Evolutionary conservation across 1,140 invertebrate species (phyloP).

Genomic region (Pentalonia nigronervosa): DNA sequence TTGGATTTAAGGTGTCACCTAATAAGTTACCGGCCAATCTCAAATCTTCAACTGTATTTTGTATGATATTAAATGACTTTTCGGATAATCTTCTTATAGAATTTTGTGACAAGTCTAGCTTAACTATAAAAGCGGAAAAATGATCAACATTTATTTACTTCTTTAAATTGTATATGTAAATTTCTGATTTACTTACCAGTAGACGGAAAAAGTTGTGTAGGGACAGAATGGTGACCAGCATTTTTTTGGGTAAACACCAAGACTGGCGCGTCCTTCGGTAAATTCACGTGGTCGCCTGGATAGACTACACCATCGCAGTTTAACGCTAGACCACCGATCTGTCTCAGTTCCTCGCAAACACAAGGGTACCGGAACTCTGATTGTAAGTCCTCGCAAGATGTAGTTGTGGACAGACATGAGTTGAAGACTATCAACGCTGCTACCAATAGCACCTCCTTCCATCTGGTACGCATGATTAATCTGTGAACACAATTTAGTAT

Average conservation of each 20-base stretch:
- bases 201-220: conserved; percentile 70
- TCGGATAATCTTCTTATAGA: conserved; percentile 81
- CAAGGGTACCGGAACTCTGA: conserved; percentile 61
- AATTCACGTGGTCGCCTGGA: conserved; percentile 74
- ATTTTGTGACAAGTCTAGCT: conserved; percentile 83
- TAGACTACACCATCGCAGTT: conserved; percentile 87
- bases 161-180: not conserved
- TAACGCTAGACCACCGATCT: conserved; percentile 65
- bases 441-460: not conserved
- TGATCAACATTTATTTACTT: not conserved
- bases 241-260: conserved; percentile 77
- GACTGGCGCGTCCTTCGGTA: conserved; percentile 78
- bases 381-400: conserved; percentile 60
- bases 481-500: not conserved
- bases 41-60: conserved; percentile 74
- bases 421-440: not conserved
- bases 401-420: not conserved
- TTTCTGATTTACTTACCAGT: conserved; percentile 63
- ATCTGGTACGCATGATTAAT: conserved; percentile 7
- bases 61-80: conserved; percentile 74
- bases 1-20: conserved; percentile 87
- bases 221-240: conserved; percentile 80
- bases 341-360: conserved; percentile 57
- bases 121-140: conserved; percentile 70
- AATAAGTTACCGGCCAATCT: conserved; percentile 81